phyloP scores from a whole-genome alignment of 2,797 vertebrate genomes.

The Esox lucius region DNA sequence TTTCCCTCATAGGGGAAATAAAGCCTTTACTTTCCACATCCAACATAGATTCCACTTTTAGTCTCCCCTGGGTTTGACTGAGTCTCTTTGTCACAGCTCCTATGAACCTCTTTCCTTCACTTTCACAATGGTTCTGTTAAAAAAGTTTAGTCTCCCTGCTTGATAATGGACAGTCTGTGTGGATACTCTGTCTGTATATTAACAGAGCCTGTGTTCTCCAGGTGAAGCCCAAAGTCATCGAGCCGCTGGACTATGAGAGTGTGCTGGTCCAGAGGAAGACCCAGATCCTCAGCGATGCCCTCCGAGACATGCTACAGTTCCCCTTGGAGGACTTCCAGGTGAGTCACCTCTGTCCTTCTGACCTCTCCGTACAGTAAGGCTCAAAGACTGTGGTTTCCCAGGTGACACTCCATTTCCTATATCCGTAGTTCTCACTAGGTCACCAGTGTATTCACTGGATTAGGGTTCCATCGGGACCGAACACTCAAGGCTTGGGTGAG shows the following conservation, averaged over 20 bases:
- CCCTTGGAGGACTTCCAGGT: conserved; percentile 98
- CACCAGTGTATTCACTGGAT: too few species aligned
- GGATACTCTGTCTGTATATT: neutral
- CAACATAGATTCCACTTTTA: conserved; percentile 14
- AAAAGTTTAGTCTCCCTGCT: neutral
- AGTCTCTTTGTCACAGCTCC: neutral
- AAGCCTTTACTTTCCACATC: conserved; percentile 6
- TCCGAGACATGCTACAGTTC: conserved; percentile 96
- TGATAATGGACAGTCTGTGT: neutral
- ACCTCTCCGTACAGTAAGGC: neutral
- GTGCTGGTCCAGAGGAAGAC: conserved; percentile 96
- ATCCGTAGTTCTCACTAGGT: too few species aligned
- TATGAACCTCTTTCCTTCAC: neutral
- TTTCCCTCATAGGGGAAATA: neutral
- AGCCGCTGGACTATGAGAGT: conserved; percentile 97
- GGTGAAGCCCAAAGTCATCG: conserved; percentile 95
- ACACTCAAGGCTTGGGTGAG: too few species aligned
- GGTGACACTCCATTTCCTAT: neutral
- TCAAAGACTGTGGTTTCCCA: neutral
- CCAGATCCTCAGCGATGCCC: conserved; percentile 93
- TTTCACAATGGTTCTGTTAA: neutral
- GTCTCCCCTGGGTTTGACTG: neutral
- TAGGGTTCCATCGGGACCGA: too few species aligned
- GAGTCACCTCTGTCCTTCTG: conserved; percentile 33
- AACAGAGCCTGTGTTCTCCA: conserved; percentile 54